Evolutionary conservation across 2,113 vertebrate genomes (phyloP).

Genomic region (Cynoglossus semilaevis): DNA sequence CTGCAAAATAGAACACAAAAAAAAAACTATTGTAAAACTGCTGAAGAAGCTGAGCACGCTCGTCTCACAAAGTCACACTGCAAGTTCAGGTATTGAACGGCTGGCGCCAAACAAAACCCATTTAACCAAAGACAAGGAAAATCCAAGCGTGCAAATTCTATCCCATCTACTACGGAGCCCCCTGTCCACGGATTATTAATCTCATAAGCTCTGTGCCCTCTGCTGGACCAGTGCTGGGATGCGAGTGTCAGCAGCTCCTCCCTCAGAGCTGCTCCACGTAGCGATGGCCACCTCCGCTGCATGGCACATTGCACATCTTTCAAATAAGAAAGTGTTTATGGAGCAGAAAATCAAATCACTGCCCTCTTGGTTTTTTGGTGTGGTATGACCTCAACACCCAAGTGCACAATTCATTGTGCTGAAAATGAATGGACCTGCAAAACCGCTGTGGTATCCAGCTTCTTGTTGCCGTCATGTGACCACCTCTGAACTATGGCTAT

Average conservation of each 20-base stretch:
- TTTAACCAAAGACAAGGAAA: constrained; percentile 48
- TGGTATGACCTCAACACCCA: constrained; percentile 56
- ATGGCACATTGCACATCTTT: constrained; percentile 57
- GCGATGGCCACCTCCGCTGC: constrained; percentile 55
- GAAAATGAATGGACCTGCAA: constrained; percentile 64
- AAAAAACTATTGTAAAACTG: not conserved
- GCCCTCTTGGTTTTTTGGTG: constrained; percentile 59
- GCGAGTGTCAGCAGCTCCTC: constrained; percentile 51
- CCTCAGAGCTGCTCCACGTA: constrained; percentile 62
- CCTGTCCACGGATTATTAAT: constrained; percentile 58
- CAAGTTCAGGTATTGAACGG: constrained; percentile 6
- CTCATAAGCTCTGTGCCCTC: constrained; percentile 56
- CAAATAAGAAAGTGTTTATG: constrained; percentile 72
- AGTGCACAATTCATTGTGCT: constrained; percentile 57
- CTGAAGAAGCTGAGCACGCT: constrained; percentile 10
- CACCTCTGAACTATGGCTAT: constrained; percentile 19
- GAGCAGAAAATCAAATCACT: constrained; percentile 74
- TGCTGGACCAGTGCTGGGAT: constrained; percentile 41
- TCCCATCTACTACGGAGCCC: constrained; percentile 27
- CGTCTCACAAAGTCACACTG: constrained; percentile 21
- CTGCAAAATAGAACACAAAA: constrained; percentile 68
- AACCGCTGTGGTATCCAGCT: constrained; percentile 41
- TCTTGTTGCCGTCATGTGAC: constrained; percentile 21
- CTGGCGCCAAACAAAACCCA: constrained; percentile 28
- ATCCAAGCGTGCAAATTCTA: constrained; percentile 37